Percentiles rank a stretch among this genome's conserved stretches.
Conservation (phyloP, 2,113 vertebrate species). For the Pandion haliaetus region DNA sequence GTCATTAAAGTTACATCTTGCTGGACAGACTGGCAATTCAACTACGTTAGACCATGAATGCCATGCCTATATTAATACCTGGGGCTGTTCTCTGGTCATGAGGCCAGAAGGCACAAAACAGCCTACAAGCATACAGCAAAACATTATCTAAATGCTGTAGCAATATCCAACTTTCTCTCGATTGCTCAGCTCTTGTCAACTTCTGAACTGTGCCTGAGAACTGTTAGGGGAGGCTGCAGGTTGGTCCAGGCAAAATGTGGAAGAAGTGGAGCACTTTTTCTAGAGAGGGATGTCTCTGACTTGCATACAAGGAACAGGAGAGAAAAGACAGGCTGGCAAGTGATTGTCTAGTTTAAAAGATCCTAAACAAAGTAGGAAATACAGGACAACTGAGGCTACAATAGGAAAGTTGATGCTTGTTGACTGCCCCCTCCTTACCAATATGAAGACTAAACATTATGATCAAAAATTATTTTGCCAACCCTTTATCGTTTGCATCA, state of each 20-base stretch:
- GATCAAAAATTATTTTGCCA: not conserved
- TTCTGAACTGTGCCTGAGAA: not conserved
- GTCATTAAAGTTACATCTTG: not conserved
- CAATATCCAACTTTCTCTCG: not conserved
- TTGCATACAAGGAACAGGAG: not conserved
- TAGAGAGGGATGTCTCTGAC: not conserved
- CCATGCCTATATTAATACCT: not conserved
- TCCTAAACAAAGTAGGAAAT: not conserved
- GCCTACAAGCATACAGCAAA: not conserved
- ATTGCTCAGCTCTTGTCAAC: not conserved
- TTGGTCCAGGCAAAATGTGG: not conserved
- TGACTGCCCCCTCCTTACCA: not conserved
- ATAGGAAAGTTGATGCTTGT: not conserved
- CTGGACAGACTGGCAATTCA: not conserved
- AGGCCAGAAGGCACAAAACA: not conserved
- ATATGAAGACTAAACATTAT: not conserved
- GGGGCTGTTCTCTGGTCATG: not conserved
- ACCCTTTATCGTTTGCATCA: not conserved
- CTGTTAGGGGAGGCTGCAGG: not conserved
- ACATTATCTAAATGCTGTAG: not conserved
- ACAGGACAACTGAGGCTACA: not conserved
- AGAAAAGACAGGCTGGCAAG: not conserved
- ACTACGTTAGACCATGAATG: accelerated
- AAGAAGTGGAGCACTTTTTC: not conserved
- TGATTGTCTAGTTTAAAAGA: not conserved